Percentiles rank a stretch among this genome's conserved stretches.
Conservation (phyloP, 2,113 vertebrate genomes). For the Brachirus orientalis region DNA sequence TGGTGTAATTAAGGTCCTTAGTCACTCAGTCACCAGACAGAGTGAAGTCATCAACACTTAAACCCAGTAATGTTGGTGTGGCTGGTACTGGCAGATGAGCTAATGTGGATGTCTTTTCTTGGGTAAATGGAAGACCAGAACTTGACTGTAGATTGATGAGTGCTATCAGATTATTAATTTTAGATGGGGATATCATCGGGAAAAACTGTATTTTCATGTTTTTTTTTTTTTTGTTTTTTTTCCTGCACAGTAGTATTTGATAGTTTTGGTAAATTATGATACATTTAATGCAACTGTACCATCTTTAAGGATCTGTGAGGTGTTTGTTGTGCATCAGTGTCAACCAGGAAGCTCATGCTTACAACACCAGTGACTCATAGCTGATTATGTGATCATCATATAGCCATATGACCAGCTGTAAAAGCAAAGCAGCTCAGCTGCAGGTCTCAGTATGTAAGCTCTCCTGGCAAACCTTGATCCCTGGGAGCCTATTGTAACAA, state of each 20-base stretch:
- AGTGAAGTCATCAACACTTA: conserved; percentile 74
- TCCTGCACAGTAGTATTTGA: background rate
- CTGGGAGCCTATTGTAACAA: conserved; percentile 37
- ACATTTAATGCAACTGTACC: background rate
- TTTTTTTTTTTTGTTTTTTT: conserved; percentile 6
- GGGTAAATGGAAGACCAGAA: conserved; percentile 44
- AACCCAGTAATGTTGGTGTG: conserved; percentile 61
- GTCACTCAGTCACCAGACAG: conserved; percentile 76
- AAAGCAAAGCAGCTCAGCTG: conserved; percentile 25
- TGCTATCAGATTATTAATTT: conserved; percentile 15
- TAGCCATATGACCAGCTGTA: conserved; percentile 26
- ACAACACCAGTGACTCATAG: conserved; percentile 17
- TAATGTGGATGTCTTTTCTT: conserved; percentile 46
- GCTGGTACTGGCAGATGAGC: conserved; percentile 54
- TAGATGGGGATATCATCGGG: background rate
- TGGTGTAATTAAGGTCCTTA: conserved; percentile 80
- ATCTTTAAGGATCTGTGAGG: background rate
- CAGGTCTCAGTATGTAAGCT: conserved; percentile 27
- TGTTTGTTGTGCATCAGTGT: conserved; percentile 37
- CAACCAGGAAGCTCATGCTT: conserved; percentile 10
- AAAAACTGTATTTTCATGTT: conserved; percentile 8
- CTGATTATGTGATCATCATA: conserved; percentile 21
- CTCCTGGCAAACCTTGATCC: conserved; percentile 29
- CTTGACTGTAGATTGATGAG: conserved; percentile 57
- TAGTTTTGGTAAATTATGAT: background rate